Conservation (phyloP, 2,888 invertebrate species). For the Aphidius colemani region DNA sequence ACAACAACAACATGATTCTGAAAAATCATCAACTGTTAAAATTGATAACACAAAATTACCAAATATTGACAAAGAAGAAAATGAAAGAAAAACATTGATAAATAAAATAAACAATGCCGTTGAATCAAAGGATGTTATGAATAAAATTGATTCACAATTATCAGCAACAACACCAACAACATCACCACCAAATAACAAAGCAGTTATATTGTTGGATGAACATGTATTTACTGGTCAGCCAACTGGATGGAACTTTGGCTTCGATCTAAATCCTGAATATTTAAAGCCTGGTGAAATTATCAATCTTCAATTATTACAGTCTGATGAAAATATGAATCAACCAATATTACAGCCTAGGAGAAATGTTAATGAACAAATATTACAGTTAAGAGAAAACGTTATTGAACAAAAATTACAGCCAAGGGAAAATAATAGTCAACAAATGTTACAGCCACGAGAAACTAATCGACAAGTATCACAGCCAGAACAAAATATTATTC, state of each 20-base stretch:
- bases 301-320: constrained; percentile 64
- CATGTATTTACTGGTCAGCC: constrained; percentile 50
- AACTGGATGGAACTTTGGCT: constrained; percentile 78
- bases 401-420: too few species aligned
- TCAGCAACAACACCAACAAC: constrained; percentile 18
- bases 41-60: not conserved
- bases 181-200: not conserved
- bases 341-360: too few species aligned
- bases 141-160: constrained; percentile 2
- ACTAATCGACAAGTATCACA: too few species aligned
- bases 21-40: constrained; percentile 37
- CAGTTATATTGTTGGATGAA: too few species aligned
- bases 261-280: constrained; percentile 61
- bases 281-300: too few species aligned
- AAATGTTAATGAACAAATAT: too few species aligned
- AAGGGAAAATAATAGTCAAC: too few species aligned
- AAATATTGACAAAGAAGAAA: not conserved
- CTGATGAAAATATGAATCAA: constrained; percentile 40
- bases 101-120: not conserved
- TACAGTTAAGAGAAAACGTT: too few species aligned
- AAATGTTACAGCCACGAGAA: too few species aligned
- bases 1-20: constrained; percentile 36
- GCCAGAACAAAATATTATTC: too few species aligned
- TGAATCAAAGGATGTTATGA: constrained; percentile 1
- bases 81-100: not conserved